phyloP scores from a whole-genome alignment of 2,113 vertebrate genomes.

The Nymphicus hollandicus region DNA sequence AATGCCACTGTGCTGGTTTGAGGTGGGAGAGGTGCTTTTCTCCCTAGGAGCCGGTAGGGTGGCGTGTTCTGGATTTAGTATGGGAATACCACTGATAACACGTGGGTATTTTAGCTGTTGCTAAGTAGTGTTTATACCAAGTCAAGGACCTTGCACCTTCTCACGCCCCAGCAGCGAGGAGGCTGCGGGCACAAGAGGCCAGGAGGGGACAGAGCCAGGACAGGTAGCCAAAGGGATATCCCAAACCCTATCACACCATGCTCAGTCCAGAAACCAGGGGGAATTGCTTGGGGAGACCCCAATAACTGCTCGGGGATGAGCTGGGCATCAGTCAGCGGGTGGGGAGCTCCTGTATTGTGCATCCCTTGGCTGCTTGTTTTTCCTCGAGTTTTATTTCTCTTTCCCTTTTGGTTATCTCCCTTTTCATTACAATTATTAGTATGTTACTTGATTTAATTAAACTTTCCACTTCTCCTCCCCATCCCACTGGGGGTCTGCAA shows the following conservation, averaged over 20 bases:
- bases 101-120: background rate
- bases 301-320: background rate
- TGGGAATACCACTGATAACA: background rate
- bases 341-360: background rate
- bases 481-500: background rate
- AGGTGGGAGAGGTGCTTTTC: background rate
- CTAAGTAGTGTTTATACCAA: background rate
- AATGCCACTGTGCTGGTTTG: background rate
- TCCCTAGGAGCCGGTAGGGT: background rate
- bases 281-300: background rate
- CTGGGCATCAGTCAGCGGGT: background rate
- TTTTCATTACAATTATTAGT: background rate
- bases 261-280: background rate
- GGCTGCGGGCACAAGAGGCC: background rate
- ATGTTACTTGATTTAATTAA: background rate
- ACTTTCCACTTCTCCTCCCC: background rate
- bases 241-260: background rate
- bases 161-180: background rate
- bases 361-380: background rate
- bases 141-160: background rate
- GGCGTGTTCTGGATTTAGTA: background rate
- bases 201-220: background rate
- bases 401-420: background rate
- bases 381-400: background rate
- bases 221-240: background rate